Evolutionary conservation across 2,113 vertebrate genomes (phyloP).

Genomic region (Rhizomys pruinosus): DNA sequence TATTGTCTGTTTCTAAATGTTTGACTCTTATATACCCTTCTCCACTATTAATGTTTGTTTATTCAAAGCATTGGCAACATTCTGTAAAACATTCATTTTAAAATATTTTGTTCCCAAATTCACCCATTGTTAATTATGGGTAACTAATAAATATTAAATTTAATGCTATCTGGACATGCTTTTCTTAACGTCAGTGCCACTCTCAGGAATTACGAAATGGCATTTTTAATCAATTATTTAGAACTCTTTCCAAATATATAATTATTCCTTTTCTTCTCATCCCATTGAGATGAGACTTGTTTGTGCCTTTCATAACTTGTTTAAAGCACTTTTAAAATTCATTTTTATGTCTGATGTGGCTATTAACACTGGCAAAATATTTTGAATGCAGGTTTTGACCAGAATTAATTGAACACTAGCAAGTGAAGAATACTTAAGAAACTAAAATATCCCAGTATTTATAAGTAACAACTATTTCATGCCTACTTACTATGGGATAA

Average conservation of each 20-base stretch:
- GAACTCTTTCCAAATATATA: slow-evolving; percentile 59
- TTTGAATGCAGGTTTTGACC: slow-evolving; percentile 63
- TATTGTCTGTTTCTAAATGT: slow-evolving; percentile 26
- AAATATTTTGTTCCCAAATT: slow-evolving; percentile 51
- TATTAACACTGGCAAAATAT: slow-evolving; percentile 51
- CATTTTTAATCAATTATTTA: slow-evolving; percentile 65
- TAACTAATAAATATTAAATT: slow-evolving; percentile 44
- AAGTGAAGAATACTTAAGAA: slow-evolving; percentile 45
- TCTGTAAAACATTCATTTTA: slow-evolving; percentile 62
- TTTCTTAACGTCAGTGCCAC: slow-evolving; percentile 55
- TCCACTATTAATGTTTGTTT: slow-evolving; percentile 61
- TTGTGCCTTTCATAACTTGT: slow-evolving; percentile 76
- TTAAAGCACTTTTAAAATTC: slow-evolving; percentile 65
- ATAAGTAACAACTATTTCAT: slow-evolving; percentile 32
- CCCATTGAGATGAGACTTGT: slow-evolving; percentile 60
- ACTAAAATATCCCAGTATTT: slow-evolving; percentile 51
- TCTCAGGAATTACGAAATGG: slow-evolving; percentile 70
- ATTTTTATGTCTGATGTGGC: slow-evolving; percentile 58
- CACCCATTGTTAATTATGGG: slow-evolving; percentile 54
- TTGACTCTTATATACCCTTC: slow-evolving; percentile 55
- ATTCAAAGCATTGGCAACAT: slow-evolving; percentile 51
- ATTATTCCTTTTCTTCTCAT: slow-evolving; percentile 69
- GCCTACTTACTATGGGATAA: slow-evolving; percentile 27
- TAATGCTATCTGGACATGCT: slow-evolving; percentile 57
- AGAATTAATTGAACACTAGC: slow-evolving; percentile 56